Evolutionary conservation across 2,888 invertebrate species (phyloP).

Genomic region (Eristalis pertinax): DNA sequence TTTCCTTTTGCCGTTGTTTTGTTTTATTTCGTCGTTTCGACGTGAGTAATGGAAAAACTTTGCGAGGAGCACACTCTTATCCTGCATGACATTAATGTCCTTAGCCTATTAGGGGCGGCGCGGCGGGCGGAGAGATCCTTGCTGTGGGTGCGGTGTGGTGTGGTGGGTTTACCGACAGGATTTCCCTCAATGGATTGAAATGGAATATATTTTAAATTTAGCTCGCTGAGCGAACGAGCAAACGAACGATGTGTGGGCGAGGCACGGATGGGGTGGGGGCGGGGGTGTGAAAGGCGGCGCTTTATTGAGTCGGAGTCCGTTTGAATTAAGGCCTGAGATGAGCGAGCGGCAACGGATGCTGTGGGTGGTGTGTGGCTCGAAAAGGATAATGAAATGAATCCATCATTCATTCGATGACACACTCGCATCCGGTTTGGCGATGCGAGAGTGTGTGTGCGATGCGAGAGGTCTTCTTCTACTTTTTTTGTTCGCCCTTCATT

Average conservation of each 20-base stretch:
- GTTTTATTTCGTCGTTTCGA: constrained; percentile 2
- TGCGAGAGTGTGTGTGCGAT: not conserved
- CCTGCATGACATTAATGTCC: constrained; percentile 16
- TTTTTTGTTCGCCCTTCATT: not conserved
- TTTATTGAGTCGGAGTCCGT: constrained; percentile 13
- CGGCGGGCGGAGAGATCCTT: not conserved
- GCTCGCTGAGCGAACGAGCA: not conserved
- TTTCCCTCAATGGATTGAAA: constrained; percentile 12
- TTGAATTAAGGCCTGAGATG: constrained; percentile 28
- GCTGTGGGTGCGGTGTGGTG: not conserved
- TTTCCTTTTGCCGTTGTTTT: not conserved
- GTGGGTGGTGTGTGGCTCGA: not conserved
- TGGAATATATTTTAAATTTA: constrained; percentile 38
- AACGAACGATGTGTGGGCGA: not conserved
- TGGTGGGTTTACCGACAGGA: constrained; percentile 3
- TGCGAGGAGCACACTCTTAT: not conserved
- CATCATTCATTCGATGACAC: constrained; percentile 37
- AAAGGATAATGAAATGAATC: constrained; percentile 48
- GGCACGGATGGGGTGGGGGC: too few species aligned
- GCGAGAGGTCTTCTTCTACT: not conserved
- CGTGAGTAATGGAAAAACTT: not conserved
- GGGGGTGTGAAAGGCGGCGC: not conserved
- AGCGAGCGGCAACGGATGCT: not conserved
- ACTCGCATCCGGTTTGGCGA: not conserved
- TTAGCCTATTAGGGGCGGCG: not conserved